Conservation (phyloP, 2,888 invertebrate genomes). For the Podabrus alpinus region DNA sequence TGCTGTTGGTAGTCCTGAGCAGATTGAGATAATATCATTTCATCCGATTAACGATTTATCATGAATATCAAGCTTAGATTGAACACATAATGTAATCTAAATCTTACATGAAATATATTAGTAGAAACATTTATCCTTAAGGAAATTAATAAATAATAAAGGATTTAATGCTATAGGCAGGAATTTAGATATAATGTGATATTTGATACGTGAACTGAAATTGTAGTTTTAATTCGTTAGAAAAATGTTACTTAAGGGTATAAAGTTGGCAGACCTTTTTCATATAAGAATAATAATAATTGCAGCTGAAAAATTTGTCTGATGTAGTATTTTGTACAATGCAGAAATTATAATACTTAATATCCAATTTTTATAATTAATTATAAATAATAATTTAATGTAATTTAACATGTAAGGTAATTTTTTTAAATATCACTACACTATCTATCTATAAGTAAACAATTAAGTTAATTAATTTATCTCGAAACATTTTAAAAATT, state of each 20-base stretch:
- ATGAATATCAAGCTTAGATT: not conserved
- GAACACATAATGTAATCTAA: not conserved
- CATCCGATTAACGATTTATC: not conserved
- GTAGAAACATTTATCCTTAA: not conserved
- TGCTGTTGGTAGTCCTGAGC: not conserved
- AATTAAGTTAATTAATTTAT: no score
- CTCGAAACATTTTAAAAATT: no score
- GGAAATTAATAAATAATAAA: not conserved
- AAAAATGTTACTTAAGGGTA: not conserved
- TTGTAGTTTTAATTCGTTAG: not conserved
- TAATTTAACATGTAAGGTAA: no score
- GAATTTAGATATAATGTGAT: not conserved
- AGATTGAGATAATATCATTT: constrained; percentile 1
- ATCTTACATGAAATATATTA: not conserved
- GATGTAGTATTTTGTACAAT: not conserved
- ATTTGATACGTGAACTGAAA: no score
- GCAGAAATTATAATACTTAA: no score
- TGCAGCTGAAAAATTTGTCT: not conserved
- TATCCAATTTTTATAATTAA: no score
- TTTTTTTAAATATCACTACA: no score
- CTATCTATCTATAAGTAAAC: no score
- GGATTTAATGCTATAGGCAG: not conserved
- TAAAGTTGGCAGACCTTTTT: not conserved
- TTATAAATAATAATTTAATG: no score
- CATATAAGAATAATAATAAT: not conserved